Base-by-base conservation (phyloP, 2,888 invertebrate species). In the Oscheius sp. region DNA sequence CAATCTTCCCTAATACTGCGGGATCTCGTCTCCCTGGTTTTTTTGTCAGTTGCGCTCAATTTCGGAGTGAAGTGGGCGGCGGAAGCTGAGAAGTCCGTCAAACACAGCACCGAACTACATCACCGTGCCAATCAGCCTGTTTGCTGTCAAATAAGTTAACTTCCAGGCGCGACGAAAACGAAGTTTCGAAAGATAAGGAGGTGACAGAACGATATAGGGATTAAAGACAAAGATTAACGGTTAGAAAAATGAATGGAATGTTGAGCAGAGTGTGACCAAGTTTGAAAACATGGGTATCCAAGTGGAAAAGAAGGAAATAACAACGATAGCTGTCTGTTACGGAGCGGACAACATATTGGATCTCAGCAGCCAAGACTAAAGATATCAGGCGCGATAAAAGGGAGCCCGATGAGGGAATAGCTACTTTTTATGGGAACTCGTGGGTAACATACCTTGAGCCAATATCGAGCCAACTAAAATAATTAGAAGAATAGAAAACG, bases 31-130 rank as follows among this genome's bases (percentile, higher is more conserved):
- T 52, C 52, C 52, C 25, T 61, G 61, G 18, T 61, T 66, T 64
- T 64, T 66, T 52, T 29, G 16, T n/a, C 45, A 9, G 35, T 35
- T 52, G 66, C 66, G 66, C 66, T 66, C 52, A 66, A 66, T 66
- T 66, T 66, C 66, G 66, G 66, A 66, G 66, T 66, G 66, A 66
- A 66, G 66, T 66, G 66, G 43, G n/a, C 52, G 66, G 66, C 49
- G 66, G 66, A 66, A 52, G 66, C 66, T 49, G 52, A 25, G 66
- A 66, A 66, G 66, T 66, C 66, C 49, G 35, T 52, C 63, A 63
- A 63, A 63, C 63, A 63, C 29, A 66, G 66, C 61, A 66, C 66
- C 66, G 35, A 52, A 66, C 49, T 66, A 29, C 66, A 52, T 49
- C 66, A 63, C 25, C 25, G 9, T 35, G 35, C 58, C 27, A 25